A percentile compares a stretch with the other conserved stretches of the same genome.
These are phyloP conservation scores for Cosmopolites sordidus DNA, from an alignment of 2,888 invertebrate species.

Conservation along the genomic window DNA sequence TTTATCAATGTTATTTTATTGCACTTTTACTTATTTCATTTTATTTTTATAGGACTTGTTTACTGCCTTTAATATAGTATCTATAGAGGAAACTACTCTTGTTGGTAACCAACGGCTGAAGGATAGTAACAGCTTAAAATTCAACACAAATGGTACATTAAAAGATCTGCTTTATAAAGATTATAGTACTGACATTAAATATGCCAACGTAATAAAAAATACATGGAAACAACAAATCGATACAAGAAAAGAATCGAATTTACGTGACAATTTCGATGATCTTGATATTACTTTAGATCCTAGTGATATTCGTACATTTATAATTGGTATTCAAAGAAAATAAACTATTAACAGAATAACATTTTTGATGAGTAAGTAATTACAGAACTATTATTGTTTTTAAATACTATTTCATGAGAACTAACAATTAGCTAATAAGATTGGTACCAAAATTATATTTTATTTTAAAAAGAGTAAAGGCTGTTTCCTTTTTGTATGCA, in stretches of 20 bases:
- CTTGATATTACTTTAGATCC: conserved; percentile 55
- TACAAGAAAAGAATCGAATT: conserved; percentile 21
- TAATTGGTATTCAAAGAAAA: conserved; percentile 40
- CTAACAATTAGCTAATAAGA: no score
- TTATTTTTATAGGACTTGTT: conserved; percentile 50
- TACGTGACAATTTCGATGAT: conserved; percentile 22
- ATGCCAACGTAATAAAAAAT: not conserved
- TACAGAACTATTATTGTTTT: no score
- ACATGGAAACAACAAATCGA: not conserved
- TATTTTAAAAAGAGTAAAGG: no score
- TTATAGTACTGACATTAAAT: not conserved
- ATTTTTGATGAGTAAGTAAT: no score
- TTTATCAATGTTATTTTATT: no score
- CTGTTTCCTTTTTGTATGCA: no score
- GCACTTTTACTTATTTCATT: conserved; percentile 16
- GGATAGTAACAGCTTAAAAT: conserved; percentile 52
- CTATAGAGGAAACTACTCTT: conserved; percentile 61
- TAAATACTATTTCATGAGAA: no score
- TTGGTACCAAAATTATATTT: no score
- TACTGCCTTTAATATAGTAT: conserved; percentile 52
- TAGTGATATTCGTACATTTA: conserved; percentile 70
- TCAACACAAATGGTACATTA: conserved; percentile 45
- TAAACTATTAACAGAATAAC: no score
- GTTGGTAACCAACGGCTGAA: conserved; percentile 61
- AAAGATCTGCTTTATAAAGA: conserved; percentile 1